A percentile compares a stretch with the other conserved stretches of the same genome.
Evolutionary conservation across 2,888 invertebrate species (phyloP).

Genomic region (Apamea anceps): DNA sequence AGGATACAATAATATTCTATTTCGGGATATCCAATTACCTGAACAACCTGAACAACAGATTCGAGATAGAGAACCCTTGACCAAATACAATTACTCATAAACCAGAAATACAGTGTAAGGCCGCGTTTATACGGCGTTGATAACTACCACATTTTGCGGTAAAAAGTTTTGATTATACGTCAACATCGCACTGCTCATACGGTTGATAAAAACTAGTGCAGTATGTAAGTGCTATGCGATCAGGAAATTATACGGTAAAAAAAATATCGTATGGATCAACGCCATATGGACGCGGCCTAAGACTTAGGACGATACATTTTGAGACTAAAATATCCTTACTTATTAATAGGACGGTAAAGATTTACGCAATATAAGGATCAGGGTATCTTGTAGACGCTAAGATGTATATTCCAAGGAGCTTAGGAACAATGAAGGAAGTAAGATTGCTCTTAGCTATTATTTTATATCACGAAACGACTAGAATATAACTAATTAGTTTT

Average conservation of each 20-base stretch:
- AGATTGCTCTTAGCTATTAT: background rate
- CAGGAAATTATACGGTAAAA: no score
- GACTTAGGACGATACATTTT: slow-evolving; percentile 9
- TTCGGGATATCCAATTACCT: background rate
- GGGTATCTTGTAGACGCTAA: background rate
- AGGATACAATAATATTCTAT: background rate
- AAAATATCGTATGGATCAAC: background rate
- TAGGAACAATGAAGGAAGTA: slow-evolving; percentile 20
- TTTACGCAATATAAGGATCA: slow-evolving; percentile 6
- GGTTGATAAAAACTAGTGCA: no score
- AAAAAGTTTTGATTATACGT: background rate
- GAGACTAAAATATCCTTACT: background rate
- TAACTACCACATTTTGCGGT: no score
- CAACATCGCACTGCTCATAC: background rate
- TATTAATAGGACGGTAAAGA: slow-evolving; percentile 11
- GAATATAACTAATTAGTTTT: slow-evolving; percentile 3
- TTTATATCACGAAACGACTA: background rate
- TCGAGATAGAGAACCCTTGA: background rate
- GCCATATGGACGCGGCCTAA: background rate
- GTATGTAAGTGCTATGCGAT: no score
- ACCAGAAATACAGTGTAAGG: background rate
- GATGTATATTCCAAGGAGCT: slow-evolving; percentile 36
- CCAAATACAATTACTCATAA: background rate
- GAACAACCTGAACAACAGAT: background rate
- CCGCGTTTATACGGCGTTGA: background rate